A percentile compares a stretch with the other conserved stretches of the same genome.
Evolutionary conservation across 1,140 invertebrate species (phyloP).

Genomic region (Delia radicum): DNA sequence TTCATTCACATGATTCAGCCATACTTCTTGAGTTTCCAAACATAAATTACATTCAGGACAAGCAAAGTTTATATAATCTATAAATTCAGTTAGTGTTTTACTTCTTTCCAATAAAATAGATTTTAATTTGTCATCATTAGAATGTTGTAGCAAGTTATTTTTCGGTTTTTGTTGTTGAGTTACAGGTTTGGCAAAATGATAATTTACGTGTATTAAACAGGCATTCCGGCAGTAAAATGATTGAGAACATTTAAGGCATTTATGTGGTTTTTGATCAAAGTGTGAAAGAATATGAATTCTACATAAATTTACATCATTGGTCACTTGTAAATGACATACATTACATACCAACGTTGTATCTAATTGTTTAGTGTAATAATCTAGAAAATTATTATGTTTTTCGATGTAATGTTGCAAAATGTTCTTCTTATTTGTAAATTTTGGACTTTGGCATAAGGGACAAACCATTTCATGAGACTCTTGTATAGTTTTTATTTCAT

Average conservation of each 20-base stretch:
- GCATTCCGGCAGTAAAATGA: too few relatives aligned
- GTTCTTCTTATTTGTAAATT: neutral
- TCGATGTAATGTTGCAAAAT: neutral
- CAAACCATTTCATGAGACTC: neutral
- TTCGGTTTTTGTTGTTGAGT: neutral
- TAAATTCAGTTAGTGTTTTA: neutral
- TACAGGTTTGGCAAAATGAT: neutral
- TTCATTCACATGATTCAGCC: neutral
- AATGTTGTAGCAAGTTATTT: too few relatives aligned
- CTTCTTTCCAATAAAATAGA: too few relatives aligned
- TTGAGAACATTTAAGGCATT: neutral
- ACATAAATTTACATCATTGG: neutral
- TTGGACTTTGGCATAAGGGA: neutral
- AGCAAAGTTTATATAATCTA: neutral
- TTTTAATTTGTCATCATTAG: too few relatives aligned
- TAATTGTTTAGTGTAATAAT: neutral
- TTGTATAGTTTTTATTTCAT: too few relatives aligned
- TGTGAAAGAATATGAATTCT: neutral
- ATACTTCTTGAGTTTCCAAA: neutral
- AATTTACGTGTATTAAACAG: too few relatives aligned
- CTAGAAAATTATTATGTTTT: neutral
- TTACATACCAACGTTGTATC: neutral
- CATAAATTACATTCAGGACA: neutral
- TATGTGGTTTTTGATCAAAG: neutral
- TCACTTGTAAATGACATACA: neutral